phyloP scores from a whole-genome alignment of 1,140 invertebrate species.

The Saccostrea echinata region DNA sequence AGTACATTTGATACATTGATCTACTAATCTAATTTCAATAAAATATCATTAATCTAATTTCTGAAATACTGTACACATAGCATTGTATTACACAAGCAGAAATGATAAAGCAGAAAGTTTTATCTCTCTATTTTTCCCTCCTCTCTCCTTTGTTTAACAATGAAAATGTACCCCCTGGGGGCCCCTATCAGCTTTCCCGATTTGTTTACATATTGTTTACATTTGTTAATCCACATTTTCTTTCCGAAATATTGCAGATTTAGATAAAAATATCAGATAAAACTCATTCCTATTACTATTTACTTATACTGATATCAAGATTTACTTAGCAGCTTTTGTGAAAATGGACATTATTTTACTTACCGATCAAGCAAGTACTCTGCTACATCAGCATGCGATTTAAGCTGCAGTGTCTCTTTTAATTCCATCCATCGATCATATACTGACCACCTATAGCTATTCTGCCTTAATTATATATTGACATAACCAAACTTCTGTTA shows the following conservation, averaged over 20 bases:
- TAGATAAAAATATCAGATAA: background rate
- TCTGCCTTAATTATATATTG: too few species aligned
- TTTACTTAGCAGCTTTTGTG: background rate
- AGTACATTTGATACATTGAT: too few species aligned
- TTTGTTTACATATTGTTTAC: background rate
- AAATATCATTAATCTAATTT: too few species aligned
- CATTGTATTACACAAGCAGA: too few species aligned
- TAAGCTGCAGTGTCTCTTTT: background rate
- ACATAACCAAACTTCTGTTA: too few species aligned
- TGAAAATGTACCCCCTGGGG: background rate
- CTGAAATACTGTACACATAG: too few species aligned
- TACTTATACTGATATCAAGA: background rate
- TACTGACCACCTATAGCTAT: too few species aligned
- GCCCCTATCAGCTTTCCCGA: background rate
- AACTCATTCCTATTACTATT: background rate
- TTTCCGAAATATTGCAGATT: background rate
- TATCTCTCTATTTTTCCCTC: too few species aligned
- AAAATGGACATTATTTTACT: background rate
- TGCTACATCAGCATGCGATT: slow-evolving; percentile 21
- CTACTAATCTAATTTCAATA: too few species aligned
- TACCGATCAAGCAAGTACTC: slow-evolving; percentile 29
- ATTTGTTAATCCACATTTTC: background rate
- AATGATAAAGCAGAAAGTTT: too few species aligned
- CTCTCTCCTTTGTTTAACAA: too few species aligned
- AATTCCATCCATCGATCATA: too few species aligned